phyloP scores from a whole-genome alignment of 2,113 vertebrate genomes.

The Chionodraco myersi region DNA sequence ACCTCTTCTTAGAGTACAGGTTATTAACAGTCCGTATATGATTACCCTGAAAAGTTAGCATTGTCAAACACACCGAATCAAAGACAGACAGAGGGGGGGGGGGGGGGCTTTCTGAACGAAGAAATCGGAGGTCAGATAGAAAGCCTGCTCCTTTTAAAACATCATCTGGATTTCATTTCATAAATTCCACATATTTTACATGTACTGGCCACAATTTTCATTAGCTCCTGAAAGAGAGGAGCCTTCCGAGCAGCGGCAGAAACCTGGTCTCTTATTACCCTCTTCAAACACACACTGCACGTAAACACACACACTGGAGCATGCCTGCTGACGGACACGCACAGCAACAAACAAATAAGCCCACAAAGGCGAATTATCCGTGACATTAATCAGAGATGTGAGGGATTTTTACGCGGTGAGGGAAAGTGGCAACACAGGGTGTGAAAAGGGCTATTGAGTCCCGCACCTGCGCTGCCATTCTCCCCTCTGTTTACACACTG shows the following conservation, averaged over 20 bases:
- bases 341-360: constrained; percentile 69
- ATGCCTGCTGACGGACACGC: constrained; percentile 28
- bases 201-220: constrained; percentile 78
- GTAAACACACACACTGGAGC: constrained; percentile 39
- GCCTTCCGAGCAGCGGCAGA: constrained; percentile 24
- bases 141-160: constrained; percentile 73
- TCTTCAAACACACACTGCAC: constrained; percentile 46
- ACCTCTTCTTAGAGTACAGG: neutral
- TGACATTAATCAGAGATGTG: constrained; percentile 58
- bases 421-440: constrained; percentile 66
- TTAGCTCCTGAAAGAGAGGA: constrained; percentile 71
- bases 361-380: constrained; percentile 43
- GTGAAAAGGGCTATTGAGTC: constrained; percentile 84
- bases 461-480: constrained; percentile 86
- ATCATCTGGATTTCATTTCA: constrained; percentile 86
- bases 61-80: constrained; percentile 30
- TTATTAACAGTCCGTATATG: neutral
- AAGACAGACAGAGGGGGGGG: constrained; percentile 30
- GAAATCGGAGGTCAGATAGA: constrained; percentile 77
- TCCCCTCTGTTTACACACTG: constrained; percentile 87
- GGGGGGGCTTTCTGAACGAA: constrained; percentile 45
- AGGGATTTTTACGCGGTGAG: constrained; percentile 46
- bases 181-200: constrained; percentile 85
- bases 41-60: neutral
- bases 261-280: constrained; percentile 51